These are phyloP conservation scores for Drosophila pseudoananassae DNA, from an alignment of 1,140 invertebrate species.

Conservation along the genomic window DNA sequence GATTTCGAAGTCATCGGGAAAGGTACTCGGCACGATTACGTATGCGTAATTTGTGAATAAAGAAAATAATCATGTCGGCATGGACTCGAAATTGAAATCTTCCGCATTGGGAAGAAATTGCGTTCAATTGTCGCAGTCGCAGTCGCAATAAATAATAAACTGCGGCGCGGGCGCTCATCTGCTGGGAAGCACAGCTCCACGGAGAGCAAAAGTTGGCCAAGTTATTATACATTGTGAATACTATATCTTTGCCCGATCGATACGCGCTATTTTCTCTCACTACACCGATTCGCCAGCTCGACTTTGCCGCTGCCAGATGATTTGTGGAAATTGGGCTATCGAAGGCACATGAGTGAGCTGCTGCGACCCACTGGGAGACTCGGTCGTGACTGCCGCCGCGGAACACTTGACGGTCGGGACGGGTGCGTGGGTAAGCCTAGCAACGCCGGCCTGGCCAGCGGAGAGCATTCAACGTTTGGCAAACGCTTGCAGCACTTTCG, in stretches of 20 bases:
- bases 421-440: slow-evolving; percentile 41
- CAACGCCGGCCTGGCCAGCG: slow-evolving; percentile 11
- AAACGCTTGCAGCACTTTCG: slow-evolving; percentile 17
- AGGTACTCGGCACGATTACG: slow-evolving; percentile 24
- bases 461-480: slow-evolving; percentile 3
- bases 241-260: too few relatives aligned
- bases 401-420: slow-evolving; percentile 11
- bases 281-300: slow-evolving; percentile 14
- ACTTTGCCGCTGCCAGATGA: slow-evolving; percentile 23
- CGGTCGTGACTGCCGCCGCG: slow-evolving; percentile 38
- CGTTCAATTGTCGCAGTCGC: slow-evolving; percentile 38
- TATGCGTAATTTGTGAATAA: slow-evolving; percentile 48
- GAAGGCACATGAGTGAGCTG: slow-evolving; percentile 9
- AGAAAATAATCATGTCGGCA: slow-evolving; percentile 25
- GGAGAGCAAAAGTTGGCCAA: background rate
- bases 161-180: slow-evolving; percentile 31
- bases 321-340: slow-evolving; percentile 47
- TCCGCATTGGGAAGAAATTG: slow-evolving; percentile 55
- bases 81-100: slow-evolving; percentile 37
- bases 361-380: slow-evolving; percentile 32
- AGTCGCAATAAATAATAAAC: slow-evolving; percentile 44
- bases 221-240: too few relatives aligned
- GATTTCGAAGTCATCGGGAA: slow-evolving; percentile 20
- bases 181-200: slow-evolving; percentile 1
- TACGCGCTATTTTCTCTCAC: background rate